Evolutionary conservation across 2,797 vertebrate genomes (phyloP).

Genomic region (Cephalopachus bancanus): DNA sequence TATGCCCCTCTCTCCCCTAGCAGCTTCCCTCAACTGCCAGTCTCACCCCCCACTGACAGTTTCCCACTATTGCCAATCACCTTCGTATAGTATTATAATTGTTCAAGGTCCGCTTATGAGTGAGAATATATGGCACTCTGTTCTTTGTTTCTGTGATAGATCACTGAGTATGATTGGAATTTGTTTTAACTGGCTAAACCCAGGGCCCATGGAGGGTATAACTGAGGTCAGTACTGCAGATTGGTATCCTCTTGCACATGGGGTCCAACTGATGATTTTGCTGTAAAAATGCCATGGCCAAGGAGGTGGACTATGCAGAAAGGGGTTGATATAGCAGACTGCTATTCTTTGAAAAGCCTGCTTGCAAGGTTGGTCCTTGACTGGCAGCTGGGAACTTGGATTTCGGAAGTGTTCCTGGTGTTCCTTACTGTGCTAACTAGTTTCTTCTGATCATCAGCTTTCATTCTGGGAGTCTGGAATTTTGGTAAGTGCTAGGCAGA

Average conservation of each 20-base stretch:
- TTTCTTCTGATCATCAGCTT: background rate
- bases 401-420: background rate
- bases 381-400: constrained; percentile 32
- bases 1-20: too few relatives aligned
- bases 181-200: constrained; percentile 56
- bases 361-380: background rate
- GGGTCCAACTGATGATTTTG: constrained; percentile 36
- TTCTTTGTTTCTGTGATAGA: too few relatives aligned
- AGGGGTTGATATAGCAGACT: background rate
- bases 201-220: background rate
- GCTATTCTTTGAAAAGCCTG: background rate
- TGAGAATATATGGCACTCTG: too few relatives aligned
- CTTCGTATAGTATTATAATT: too few relatives aligned
- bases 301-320: background rate
- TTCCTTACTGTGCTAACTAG: background rate
- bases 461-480: background rate
- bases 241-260: background rate
- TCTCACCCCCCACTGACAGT: too few relatives aligned
- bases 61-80: too few relatives aligned
- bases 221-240: background rate
- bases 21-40: too few relatives aligned
- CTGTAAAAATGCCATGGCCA: background rate
- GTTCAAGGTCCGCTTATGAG: too few relatives aligned
- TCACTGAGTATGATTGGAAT: background rate
- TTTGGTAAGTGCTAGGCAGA: background rate